Conservation (phyloP, 2,113 vertebrate genomes). For the Chinchilla lanigera region DNA sequence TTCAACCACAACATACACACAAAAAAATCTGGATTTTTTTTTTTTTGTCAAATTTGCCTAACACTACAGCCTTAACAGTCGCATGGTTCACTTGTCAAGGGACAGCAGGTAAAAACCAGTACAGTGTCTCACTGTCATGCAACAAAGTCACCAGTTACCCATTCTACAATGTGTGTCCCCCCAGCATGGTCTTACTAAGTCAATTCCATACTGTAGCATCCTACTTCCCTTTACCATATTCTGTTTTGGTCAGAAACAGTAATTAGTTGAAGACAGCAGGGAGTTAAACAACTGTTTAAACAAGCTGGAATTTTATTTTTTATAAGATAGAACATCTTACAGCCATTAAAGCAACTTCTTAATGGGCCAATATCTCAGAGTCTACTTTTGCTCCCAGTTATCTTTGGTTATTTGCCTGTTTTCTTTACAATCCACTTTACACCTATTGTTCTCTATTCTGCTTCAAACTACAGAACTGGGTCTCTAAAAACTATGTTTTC, state of each 20-base stretch:
- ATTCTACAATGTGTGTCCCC: too few species aligned
- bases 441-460: neutral
- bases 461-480: neutral
- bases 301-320: constrained; percentile 13
- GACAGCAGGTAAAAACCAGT: neutral
- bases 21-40: neutral
- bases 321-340: neutral
- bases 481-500: constrained; percentile 10
- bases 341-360: neutral
- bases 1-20: neutral
- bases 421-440: neutral
- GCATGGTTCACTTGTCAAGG: neutral
- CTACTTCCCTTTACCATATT: neutral
- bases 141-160: neutral
- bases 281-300: constrained; percentile 1
- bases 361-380: neutral
- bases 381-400: neutral
- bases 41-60: neutral
- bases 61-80: neutral
- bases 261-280: neutral
- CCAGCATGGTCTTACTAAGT: neutral
- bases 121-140: neutral
- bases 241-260: neutral
- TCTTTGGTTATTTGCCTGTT: constrained; percentile 13
- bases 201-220: neutral